These are phyloP conservation scores for Saimiri boliviensis DNA, from an alignment of 2,113 vertebrate species.

Conservation along the genomic window DNA sequence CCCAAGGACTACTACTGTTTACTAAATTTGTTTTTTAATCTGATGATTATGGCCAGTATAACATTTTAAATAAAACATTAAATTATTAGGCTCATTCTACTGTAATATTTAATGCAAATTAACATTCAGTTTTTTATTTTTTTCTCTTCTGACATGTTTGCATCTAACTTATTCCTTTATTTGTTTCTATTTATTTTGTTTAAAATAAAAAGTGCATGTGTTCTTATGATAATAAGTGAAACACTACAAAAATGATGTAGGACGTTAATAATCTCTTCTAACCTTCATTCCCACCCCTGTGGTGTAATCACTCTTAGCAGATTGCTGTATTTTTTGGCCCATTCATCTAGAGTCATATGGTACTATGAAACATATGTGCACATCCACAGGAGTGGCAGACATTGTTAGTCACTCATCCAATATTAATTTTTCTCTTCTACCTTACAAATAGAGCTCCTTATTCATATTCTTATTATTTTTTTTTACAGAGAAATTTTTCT, in stretches of 20 bases:
- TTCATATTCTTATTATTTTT: background rate
- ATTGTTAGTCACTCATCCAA: conserved; percentile 16
- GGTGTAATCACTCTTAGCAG: background rate
- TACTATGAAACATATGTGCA: background rate
- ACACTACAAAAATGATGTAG: background rate
- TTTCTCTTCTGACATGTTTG: background rate
- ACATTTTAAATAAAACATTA: background rate
- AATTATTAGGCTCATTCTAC: background rate
- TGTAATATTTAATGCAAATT: background rate
- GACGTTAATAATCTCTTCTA: background rate
- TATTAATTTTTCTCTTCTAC: conserved; percentile 6
- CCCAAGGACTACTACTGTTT: background rate
- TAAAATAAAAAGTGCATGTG: background rate
- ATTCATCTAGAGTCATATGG: background rate
- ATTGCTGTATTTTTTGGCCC: background rate
- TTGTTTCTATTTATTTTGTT: background rate
- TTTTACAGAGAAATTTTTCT: background rate
- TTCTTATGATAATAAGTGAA: background rate
- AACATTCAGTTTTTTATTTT: background rate
- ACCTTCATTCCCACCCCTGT: background rate
- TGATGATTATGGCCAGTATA: background rate
- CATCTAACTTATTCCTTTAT: background rate
- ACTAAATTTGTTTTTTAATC: background rate
- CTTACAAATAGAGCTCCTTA: background rate
- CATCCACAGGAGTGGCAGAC: background rate